phyloP scores from a whole-genome alignment of 2,888 invertebrate species.

The Callinectes sapidus region DNA sequence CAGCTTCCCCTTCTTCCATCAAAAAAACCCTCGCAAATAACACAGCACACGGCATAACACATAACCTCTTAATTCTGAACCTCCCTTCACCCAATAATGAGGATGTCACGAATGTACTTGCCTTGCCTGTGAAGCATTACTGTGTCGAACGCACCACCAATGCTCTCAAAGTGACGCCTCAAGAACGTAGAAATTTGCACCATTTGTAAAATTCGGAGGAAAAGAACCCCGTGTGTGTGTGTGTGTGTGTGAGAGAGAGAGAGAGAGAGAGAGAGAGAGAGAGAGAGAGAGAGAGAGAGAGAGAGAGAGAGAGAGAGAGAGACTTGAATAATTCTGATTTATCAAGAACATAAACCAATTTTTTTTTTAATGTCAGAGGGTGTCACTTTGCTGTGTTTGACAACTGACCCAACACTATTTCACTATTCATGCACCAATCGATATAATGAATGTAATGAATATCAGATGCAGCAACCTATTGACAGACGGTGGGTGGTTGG shows the following conservation, averaged over 20 bases:
- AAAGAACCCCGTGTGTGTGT: not conserved
- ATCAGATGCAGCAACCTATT: not conserved
- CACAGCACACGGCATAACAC: too few species aligned
- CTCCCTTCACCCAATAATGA: too few species aligned
- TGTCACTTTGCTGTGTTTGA: not conserved
- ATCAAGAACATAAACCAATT: not conserved
- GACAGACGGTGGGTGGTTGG: not conserved
- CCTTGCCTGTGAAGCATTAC: too few species aligned
- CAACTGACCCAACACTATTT: not conserved
- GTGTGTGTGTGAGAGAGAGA: not conserved
- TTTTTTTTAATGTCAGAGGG: not conserved
- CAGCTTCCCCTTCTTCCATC: too few species aligned
- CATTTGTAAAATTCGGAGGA: too few species aligned
- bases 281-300: not conserved
- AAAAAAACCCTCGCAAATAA: too few species aligned
- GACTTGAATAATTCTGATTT: not conserved
- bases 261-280: not conserved
- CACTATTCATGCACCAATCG: not conserved
- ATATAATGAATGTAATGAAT: not conserved
- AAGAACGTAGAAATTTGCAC: not conserved
- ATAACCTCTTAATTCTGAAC: too few species aligned
- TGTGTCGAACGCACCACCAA: too few species aligned
- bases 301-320: not conserved
- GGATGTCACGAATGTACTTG: too few species aligned
- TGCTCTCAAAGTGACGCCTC: not conserved